A percentile compares a stretch with the other conserved stretches of the same genome.
Conservation (phyloP, 2,888 invertebrate species). For the Tineola bisselliella region DNA sequence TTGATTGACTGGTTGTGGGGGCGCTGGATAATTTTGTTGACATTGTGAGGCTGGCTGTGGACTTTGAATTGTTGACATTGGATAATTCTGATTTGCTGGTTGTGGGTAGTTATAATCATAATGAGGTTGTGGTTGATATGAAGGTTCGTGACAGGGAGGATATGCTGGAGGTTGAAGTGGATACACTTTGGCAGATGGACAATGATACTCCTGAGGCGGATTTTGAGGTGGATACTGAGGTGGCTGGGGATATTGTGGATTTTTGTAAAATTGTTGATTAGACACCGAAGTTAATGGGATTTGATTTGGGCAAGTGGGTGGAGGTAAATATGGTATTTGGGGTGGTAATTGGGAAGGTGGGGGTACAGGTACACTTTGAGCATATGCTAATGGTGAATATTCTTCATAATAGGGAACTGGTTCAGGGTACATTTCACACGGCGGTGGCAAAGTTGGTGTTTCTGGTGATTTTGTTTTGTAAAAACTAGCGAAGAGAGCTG, state of each 20-base stretch:
- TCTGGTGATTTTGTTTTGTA: slow-evolving; percentile 15
- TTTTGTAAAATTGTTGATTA: background rate
- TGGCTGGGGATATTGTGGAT: background rate
- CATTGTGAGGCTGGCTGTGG: no score
- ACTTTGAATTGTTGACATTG: background rate
- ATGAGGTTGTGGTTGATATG: background rate
- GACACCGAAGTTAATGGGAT: background rate
- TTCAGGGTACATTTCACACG: background rate
- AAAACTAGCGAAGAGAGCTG: slow-evolving; percentile 21
- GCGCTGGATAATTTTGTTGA: no score
- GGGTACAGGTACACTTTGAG: background rate
- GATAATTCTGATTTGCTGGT: background rate
- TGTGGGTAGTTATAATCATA: background rate
- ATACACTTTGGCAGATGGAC: slow-evolving; percentile 14
- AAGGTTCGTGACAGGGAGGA: slow-evolving; percentile 8
- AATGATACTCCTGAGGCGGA: slow-evolving; percentile 16
- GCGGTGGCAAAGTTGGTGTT: background rate
- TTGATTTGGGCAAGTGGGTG: background rate
- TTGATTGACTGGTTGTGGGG: no score
- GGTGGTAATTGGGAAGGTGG: background rate
- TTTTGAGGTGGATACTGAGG: slow-evolving; percentile 6
- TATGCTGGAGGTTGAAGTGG: slow-evolving; percentile 15
- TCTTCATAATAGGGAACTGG: background rate
- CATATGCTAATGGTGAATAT: background rate
- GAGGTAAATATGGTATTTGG: background rate